A percentile compares a stretch with the other conserved stretches of the same genome.
These are phyloP conservation scores for Pseudorectes ferrugineus DNA, from an alignment of 2,113 vertebrate species.

Conservation along the genomic window DNA sequence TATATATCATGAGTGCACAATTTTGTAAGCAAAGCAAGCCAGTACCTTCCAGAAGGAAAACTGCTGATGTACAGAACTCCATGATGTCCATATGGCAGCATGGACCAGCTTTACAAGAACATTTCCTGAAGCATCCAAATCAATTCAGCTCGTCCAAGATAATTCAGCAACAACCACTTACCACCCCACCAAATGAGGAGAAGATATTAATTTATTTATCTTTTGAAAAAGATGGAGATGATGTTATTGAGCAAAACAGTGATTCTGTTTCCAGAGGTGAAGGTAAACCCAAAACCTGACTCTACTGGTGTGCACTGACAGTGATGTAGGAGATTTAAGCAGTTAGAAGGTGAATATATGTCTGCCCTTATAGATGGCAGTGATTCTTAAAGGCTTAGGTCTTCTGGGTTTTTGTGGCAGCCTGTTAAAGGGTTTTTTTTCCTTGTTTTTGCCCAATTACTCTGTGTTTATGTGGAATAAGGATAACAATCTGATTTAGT, in stretches of 20 bases:
- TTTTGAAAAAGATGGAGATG: not conserved
- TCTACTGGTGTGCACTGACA: not conserved
- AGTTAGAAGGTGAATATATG: not conserved
- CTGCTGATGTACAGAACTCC: not conserved
- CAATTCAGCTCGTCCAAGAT: not conserved
- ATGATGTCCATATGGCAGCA: not conserved
- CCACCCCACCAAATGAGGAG: not conserved
- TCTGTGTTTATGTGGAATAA: not conserved
- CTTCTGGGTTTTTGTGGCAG: not conserved
- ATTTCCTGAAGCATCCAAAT: not conserved
- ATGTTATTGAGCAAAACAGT: not conserved
- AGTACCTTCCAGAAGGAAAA: not conserved
- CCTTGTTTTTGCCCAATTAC: not conserved
- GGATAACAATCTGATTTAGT: not conserved
- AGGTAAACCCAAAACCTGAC: not conserved
- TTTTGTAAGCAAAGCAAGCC: not conserved
- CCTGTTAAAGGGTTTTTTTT: not conserved
- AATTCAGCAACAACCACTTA: not conserved
- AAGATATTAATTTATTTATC: not conserved
- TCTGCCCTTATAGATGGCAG: not conserved
- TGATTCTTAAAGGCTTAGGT: not conserved
- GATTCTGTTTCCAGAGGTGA: not conserved
- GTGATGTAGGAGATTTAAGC: not conserved
- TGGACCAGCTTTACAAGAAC: not conserved
- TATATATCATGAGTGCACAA: not conserved